These are phyloP conservation scores for Plestiodon gilberti DNA, from an alignment of 2,113 vertebrate genomes.

Conservation along the genomic window DNA sequence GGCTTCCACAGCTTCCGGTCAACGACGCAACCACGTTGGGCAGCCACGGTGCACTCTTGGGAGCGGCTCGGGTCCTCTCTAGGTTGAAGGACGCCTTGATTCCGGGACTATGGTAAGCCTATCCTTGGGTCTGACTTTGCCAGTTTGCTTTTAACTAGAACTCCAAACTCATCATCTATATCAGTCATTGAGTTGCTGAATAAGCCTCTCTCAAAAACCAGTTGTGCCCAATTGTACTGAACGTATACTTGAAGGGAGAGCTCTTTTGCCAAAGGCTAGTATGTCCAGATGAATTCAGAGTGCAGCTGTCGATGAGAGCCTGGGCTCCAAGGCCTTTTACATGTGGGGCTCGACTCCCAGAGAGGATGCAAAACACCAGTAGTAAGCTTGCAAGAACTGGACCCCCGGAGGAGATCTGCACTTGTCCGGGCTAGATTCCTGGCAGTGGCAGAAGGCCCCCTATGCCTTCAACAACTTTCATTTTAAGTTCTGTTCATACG, in stretches of 20 bases:
- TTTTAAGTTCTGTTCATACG: not conserved
- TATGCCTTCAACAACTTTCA: not conserved
- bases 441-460: no score
- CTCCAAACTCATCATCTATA: not conserved
- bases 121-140: not conserved
- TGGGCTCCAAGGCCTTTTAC: not conserved
- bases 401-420: not conserved
- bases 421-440: no score
- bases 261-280: not conserved
- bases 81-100: no score
- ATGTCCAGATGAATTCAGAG: not conserved
- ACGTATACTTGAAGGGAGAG: not conserved
- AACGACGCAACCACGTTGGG: no score
- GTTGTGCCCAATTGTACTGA: not conserved
- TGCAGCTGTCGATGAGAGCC: not conserved
- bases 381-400: not conserved
- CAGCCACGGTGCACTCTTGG: no score
- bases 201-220: not conserved
- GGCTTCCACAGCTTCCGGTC: no score
- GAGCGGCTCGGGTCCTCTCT: no score
- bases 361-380: not conserved
- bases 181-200: not conserved
- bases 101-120: no score
- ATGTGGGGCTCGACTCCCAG: not conserved
- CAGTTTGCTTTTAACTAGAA: not conserved